Evolutionary conservation across 2,797 vertebrate species (phyloP).

Genomic region (Eremophila alpestris): DNA sequence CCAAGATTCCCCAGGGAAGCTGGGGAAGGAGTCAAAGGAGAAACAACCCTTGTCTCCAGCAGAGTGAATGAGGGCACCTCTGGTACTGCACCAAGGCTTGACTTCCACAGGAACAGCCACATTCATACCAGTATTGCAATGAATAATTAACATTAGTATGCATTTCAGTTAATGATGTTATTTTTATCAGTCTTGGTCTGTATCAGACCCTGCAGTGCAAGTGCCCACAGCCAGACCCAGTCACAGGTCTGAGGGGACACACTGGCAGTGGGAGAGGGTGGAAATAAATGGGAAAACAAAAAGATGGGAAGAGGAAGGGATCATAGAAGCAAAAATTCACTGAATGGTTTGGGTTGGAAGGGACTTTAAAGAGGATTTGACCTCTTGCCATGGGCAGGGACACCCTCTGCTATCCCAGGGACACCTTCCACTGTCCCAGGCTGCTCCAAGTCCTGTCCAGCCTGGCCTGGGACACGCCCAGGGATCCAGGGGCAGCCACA

Average conservation of each 20-base stretch:
- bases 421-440: neutral
- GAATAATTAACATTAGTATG: neutral
- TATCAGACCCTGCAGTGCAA: neutral
- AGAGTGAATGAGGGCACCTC: neutral
- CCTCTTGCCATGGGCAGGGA: too few species aligned
- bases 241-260: neutral
- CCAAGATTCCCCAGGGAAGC: neutral
- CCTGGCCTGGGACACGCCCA: neutral
- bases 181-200: neutral
- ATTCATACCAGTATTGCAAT: neutral
- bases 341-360: neutral
- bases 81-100: neutral
- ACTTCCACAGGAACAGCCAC: neutral
- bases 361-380: neutral
- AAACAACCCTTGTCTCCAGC: neutral
- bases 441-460: accelerated
- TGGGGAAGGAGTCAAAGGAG: neutral
- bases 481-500: neutral
- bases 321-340: too few species aligned
- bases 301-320: neutral
- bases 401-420: neutral
- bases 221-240: neutral
- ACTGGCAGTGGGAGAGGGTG: neutral
- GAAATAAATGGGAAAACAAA: neutral
- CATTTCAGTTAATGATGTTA: neutral